Percentiles rank a stretch among this genome's conserved stretches.
Conservation (phyloP, 2,797 vertebrate species). For the Nothura maculosa region DNA sequence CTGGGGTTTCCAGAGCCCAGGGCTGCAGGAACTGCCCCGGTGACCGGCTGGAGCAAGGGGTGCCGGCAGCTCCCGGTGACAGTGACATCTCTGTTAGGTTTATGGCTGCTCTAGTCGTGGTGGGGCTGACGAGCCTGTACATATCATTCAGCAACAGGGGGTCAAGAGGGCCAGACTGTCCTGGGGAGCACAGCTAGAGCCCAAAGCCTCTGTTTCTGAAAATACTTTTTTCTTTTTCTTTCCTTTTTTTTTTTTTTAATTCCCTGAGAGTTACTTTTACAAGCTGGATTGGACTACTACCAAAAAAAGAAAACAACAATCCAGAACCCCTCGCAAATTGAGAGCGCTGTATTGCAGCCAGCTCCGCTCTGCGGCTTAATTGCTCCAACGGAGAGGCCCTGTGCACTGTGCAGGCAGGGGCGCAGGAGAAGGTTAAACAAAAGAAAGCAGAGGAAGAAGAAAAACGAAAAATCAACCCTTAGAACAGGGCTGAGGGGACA, state of each 20-base stretch:
- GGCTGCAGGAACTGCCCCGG: neutral
- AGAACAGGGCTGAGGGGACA: neutral
- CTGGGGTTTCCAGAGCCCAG: neutral
- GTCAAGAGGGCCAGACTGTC: neutral
- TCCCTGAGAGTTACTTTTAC: constrained; percentile 52
- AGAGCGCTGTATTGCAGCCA: constrained; percentile 58
- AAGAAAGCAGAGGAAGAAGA: neutral
- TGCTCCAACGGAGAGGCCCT: constrained; percentile 56
- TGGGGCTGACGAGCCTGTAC: neutral
- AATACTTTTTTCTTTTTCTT: neutral
- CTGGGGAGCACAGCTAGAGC: neutral
- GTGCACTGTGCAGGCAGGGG: constrained; percentile 42
- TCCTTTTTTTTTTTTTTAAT: neutral
- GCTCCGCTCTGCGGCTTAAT: constrained; percentile 53
- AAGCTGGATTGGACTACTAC: constrained; percentile 56
- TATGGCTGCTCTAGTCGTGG: neutral
- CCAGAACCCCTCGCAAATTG: neutral
- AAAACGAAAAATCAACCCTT: neutral
- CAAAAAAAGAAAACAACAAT: neutral
- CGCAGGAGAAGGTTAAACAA: constrained; percentile 46
- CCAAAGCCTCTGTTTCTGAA: constrained; percentile 10
- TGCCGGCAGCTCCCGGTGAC: neutral
- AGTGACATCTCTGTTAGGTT: constrained; percentile 35
- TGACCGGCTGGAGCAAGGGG: accelerated
- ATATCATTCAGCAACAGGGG: neutral